Evolutionary conservation across 2,888 invertebrate species (phyloP), one percentile per base, ranked within the genome.

Genomic region (Agonopterix arenella): DNA sequence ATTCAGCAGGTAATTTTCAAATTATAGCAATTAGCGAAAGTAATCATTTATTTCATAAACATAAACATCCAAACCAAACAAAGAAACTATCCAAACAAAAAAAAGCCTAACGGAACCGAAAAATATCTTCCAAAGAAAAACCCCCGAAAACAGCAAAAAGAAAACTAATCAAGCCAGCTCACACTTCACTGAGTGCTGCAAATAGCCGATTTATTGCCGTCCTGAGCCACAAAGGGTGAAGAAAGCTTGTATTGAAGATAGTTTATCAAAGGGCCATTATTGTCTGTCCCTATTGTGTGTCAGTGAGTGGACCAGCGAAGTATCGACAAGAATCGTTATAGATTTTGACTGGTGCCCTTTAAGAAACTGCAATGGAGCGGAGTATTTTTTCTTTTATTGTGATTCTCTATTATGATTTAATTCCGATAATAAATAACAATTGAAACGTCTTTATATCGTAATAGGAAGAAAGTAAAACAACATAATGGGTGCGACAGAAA

Each of bases 191-290:
- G 51, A 52, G 49, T 52, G 52, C 49, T 51, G 52, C 58, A 54
- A 56, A 51, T 56, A 51, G 55, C 50, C 54, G 59, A 59, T 61
- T 61, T 58, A 59, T 58, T 56, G 53, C 55, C 52, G 54, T 54
- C 48, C 51, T 51, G 48, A 52, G 57, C 51, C 50, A 59, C 60
- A 60, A 60, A 55, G 55, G 58, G 51, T 51, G 53, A 52, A 56
- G 55, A 57, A 58, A 55, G 53, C 53, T 52, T 55, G 58, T 55
- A 57, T 56, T 58, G 57, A 59, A 56, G 62, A 58, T 58, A 60
- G 57, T 60, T 58, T 59, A 62, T 63, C 62, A 64, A 64, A 60
- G 57, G 59, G 43, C 52, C 55, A 61, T 60, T 60, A 57, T 40
- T 40, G 40, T 40, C 9, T n/a, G 9, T n/a, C 40, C n/a, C 40